A percentile compares a stretch with the other conserved stretches of the same genome.
These are phyloP conservation scores for Phylloscopus collybita DNA, from an alignment of 2,797 vertebrate species.

Conservation along the genomic window DNA sequence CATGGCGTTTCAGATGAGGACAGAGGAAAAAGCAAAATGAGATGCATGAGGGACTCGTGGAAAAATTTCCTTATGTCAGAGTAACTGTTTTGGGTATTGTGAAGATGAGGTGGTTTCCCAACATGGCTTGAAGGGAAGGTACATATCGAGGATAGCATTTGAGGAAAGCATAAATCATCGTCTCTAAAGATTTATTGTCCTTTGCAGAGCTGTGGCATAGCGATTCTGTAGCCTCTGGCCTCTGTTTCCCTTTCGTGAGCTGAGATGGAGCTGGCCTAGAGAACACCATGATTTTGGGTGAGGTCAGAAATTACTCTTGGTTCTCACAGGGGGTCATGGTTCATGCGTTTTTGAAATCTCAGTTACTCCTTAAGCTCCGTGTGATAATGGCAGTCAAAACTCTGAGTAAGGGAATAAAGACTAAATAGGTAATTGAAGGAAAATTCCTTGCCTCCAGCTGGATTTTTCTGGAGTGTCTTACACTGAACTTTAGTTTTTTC, in stretches of 20 bases:
- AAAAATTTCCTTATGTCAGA: neutral
- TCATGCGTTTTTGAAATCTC: neutral
- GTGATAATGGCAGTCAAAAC: neutral
- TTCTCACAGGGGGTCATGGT: neutral
- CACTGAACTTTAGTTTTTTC: neutral
- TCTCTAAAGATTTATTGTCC: neutral
- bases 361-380: neutral
- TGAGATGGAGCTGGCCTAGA: neutral
- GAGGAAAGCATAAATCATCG: neutral
- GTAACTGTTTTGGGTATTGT: neutral
- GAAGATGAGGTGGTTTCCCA: neutral
- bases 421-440: neutral
- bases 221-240: neutral
- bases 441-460: neutral
- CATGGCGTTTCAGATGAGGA: neutral
- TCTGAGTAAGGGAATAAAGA: neutral
- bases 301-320: neutral
- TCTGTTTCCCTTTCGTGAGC: neutral
- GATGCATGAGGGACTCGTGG: neutral
- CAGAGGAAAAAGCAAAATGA: neutral
- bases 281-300: rapidly evolving
- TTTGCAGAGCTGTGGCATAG: neutral
- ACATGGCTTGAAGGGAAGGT: neutral
- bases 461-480: neutral
- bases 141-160: neutral